Percentiles rank a stretch among this genome's conserved stretches.
phyloP scores from a whole-genome alignment of 1,140 invertebrate species.

The Pygmarrhopalites habei region DNA sequence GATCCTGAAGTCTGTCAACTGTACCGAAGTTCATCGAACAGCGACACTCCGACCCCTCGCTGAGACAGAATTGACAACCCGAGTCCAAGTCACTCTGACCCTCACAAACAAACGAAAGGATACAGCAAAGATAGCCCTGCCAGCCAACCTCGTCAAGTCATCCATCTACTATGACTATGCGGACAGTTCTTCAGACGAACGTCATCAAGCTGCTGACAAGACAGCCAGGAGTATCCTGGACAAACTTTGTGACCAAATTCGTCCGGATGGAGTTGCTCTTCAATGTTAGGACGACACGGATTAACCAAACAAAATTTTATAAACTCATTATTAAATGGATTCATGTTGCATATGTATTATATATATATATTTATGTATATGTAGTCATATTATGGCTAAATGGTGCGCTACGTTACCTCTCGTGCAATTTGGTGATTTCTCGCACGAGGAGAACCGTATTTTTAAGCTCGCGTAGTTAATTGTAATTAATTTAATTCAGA shows the following conservation, averaged over 20 bases:
- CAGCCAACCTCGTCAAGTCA: slow-evolving; percentile 41
- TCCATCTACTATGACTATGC: slow-evolving; percentile 65
- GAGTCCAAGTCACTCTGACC: slow-evolving; percentile 10
- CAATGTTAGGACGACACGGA: too few species aligned
- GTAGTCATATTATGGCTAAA: too few species aligned
- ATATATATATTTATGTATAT: too few species aligned
- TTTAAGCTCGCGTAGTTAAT: too few species aligned
- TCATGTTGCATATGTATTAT: too few species aligned
- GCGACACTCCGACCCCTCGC: not conserved
- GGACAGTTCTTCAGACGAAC: slow-evolving; percentile 46
- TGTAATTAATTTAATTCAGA: too few species aligned
- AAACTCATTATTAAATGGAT: too few species aligned
- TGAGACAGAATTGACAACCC: slow-evolving; percentile 1
- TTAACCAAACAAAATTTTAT: too few species aligned
- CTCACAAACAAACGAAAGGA: not conserved
- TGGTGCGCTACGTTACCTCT: too few species aligned
- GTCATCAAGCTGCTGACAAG: slow-evolving; percentile 43
- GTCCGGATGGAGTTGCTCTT: slow-evolving; percentile 50
- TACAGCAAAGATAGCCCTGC: not conserved
- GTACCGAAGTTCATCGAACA: slow-evolving; percentile 28
- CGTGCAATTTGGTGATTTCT: too few species aligned
- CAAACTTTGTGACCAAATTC: slow-evolving; percentile 51
- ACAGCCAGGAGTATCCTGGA: slow-evolving; percentile 52
- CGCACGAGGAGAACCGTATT: too few species aligned
- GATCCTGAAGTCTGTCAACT: slow-evolving; percentile 22